Evolutionary conservation across 2,797 vertebrate species (phyloP), one percentile per base, ranked within the genome.

Genomic region (Paguma larvata): DNA sequence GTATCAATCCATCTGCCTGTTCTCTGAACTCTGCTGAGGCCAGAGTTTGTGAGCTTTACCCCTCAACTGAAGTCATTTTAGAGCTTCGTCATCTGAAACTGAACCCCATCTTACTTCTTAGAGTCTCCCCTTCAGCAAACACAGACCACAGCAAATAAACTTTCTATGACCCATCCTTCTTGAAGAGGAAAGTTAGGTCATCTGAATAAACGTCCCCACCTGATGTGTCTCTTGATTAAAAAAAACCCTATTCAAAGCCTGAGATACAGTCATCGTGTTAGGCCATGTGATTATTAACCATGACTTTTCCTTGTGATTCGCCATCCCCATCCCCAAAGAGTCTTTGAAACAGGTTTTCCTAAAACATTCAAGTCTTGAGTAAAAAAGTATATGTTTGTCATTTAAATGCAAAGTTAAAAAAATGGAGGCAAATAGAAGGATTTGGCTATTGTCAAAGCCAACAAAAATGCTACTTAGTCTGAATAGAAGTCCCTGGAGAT

Each of bases 211-310:
- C 65, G 48, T 85, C 44, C 70, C 67, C 83, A 41, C 34, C 32
- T 80, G 65, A 25, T 59, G 32, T 94, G 46, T 67, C 34, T 82
- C 79, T 93, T 93, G 68, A 92, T 79, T 38, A 38, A 38, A 38
- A 90, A 68, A 82, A 77, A 21, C 19, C 85, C 90, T 25, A 91
- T 87, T 94, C 53, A 85, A 87, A 53, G 85, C 75, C 32, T 89
- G 96, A 68, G 73, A 90, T 82, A 84, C 48, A 82, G 51, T 70
- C 53, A 78, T 16, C 34, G 32, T 41, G 21, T 92, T 80, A 48
- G 51, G 30, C 92, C 51, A 75, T 51, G 18, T 34, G 51, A 44
- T 87, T 84, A 65, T 27, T 89, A 73, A 73, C 27, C 16, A 91
- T 62, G 51, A 38, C 13, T 88, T 95, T 79, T n/a, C 56, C 59